Evolutionary conservation across 53 echinoderm and acorn worm genomes (phyloP).

Genomic region (Pentamera pediparva): DNA sequence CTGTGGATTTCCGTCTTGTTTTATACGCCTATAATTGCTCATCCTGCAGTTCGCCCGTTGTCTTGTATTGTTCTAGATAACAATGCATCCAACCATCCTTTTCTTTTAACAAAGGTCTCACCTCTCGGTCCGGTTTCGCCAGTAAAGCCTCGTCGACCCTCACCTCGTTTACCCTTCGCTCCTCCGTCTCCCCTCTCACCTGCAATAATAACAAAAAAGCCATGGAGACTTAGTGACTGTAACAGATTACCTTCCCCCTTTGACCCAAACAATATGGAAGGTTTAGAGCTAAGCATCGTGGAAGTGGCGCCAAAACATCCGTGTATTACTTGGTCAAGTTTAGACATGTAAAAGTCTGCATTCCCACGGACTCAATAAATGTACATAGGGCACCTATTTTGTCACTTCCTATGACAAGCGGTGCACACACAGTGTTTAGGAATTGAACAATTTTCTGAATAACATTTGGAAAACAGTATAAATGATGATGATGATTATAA

Average conservation of each 20-base stretch:
- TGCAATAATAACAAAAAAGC: background rate
- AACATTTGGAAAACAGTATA: too few species aligned
- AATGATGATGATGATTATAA: too few species aligned
- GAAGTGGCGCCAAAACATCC: background rate
- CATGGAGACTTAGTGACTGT: background rate
- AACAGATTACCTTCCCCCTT: background rate
- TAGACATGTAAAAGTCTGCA: too few species aligned
- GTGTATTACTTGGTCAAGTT: too few species aligned
- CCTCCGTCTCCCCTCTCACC: constrained; percentile 15
- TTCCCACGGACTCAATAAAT: too few species aligned
- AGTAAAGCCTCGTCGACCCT: constrained; percentile 3
- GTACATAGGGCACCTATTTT: too few species aligned
- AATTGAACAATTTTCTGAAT: too few species aligned
- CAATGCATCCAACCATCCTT: background rate
- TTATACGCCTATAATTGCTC: background rate
- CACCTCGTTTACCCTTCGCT: constrained; percentile 3
- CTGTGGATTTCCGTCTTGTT: background rate
- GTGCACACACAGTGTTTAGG: too few species aligned
- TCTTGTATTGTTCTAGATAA: background rate
- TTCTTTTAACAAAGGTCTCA: background rate
- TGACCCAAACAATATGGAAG: background rate
- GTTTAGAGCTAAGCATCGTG: background rate
- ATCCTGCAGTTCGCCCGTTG: background rate
- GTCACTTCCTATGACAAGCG: too few species aligned
- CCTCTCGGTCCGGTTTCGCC: constrained; percentile 1